Evolutionary conservation across 2,888 invertebrate species (phyloP), one percentile per base, ranked within the genome.

Genomic region (Agrochola circellaris): DNA sequence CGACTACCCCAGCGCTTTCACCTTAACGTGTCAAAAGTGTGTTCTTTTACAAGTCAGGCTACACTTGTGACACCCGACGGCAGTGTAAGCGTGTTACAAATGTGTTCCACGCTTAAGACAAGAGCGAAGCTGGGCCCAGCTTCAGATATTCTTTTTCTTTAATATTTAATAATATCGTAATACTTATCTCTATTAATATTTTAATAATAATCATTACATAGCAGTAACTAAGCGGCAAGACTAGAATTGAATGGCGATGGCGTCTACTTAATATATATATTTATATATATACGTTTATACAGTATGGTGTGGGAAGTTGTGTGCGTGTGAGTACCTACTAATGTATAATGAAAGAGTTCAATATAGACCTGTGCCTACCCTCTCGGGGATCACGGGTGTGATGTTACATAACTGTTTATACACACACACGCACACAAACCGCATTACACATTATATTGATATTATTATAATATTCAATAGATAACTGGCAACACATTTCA

Each of bases 201-300:
- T 90, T 90, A 85, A 86, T 89, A 89, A 90, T 92, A 90, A 92
- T 91, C 89, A 93, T 94, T 94, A 94, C 92, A 93, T 94, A 94
- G 92, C 93, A 90, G 87, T 82, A 89, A 91, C 94, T 95, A 95
- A 93, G 93, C 93, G 93, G 95, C 94, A 84, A 93, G 96, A 96
- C 96, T 96, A 96, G 96, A 96, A 91, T 94, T 91, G 92, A 92
- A 95, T 95, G 95, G 95, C 95, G 93, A 95, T 95, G 95, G 95
- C 95, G 92, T 93, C 95, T 95, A 95, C 92, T 89, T 92, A 93
- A 92, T 79, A 78, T 62, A 70, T 65, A 79, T 69, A 62, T 77
- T n/a, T 90, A 42, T 90, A 93, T 92, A 89, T 84, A 89, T 89
- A 88, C 67, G 79, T 88, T 84, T 86, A 87, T 88, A 88, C 85